Conservation (phyloP, 2,888 invertebrate species). For the Stenurella melanura region DNA sequence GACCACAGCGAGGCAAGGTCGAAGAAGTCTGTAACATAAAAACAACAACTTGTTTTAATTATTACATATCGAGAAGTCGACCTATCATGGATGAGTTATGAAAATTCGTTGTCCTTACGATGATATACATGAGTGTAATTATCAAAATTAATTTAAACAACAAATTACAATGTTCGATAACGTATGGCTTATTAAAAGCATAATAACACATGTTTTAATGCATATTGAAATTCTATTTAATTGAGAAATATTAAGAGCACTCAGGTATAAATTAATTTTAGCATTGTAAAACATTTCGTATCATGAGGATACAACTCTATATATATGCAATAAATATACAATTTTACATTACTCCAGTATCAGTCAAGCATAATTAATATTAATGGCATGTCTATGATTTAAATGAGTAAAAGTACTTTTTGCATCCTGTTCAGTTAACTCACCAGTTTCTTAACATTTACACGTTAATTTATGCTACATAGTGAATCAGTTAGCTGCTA, state of each 20-base stretch:
- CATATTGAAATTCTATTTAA: constrained; percentile 67
- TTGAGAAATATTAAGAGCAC: constrained; percentile 68
- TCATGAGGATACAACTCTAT: background rate
- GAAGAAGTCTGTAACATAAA: constrained; percentile 42
- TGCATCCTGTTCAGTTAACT: no score
- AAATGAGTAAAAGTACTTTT: no score
- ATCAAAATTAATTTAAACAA: constrained; percentile 67
- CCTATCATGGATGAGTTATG: constrained; percentile 54
- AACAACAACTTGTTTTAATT: constrained; percentile 53
- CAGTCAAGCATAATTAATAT: no score
- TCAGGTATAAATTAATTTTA: constrained; percentile 65
- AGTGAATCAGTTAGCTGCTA: no score
- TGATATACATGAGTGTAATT: constrained; percentile 53
- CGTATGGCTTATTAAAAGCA: constrained; percentile 68
- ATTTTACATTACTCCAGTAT: background rate
- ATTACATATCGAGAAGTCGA: constrained; percentile 55
- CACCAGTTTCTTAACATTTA: no score
- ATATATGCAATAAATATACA: background rate
- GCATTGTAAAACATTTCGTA: constrained; percentile 41
- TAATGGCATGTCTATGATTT: no score
- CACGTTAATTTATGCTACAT: no score
- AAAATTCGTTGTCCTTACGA: constrained; percentile 56
- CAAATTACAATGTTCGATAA: constrained; percentile 65
- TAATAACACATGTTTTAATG: constrained; percentile 67
- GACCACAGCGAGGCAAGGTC: constrained; percentile 64